Evolutionary conservation across 2,113 vertebrate species (phyloP).

Genomic region (Corynorhinus townsendii): DNA sequence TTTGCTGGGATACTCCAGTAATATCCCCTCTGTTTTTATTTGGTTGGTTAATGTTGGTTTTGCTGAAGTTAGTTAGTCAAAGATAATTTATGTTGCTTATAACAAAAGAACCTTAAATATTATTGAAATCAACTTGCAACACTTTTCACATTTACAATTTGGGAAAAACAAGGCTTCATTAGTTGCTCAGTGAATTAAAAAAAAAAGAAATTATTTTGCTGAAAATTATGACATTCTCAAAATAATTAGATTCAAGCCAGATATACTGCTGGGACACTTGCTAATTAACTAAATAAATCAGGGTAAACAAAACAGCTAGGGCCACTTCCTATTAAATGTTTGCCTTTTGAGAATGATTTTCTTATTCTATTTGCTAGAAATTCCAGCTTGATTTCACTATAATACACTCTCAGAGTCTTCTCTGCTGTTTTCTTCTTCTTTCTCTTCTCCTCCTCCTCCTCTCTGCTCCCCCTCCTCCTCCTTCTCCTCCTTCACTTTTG

Average conservation of each 20-base stretch:
- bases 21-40: not conserved
- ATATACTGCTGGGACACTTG: conserved; percentile 40
- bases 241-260: conserved; percentile 51
- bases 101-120: not conserved
- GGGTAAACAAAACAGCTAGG: conserved; percentile 20
- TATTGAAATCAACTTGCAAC: conserved; percentile 38
- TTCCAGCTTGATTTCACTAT: not conserved
- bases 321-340: not conserved
- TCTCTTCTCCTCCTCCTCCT: too few species aligned
- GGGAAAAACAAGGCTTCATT: conserved; percentile 48
- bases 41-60: not conserved
- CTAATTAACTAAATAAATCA: conserved; percentile 46
- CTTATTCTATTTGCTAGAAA: not conserved
- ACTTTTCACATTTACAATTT: not conserved
- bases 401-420: not conserved
- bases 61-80: not conserved
- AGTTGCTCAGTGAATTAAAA: conserved; percentile 47
- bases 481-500: not conserved
- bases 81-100: conserved; percentile 19
- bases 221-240: conserved; percentile 45
- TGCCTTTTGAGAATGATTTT: conserved; percentile 13
- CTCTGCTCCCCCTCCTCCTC: too few species aligned
- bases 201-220: conserved; percentile 43
- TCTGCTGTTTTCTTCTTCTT: not conserved
- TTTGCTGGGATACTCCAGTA: not conserved